Base-by-base conservation (phyloP, 2,797 vertebrate species). In the Mallotus villosus region DNA sequence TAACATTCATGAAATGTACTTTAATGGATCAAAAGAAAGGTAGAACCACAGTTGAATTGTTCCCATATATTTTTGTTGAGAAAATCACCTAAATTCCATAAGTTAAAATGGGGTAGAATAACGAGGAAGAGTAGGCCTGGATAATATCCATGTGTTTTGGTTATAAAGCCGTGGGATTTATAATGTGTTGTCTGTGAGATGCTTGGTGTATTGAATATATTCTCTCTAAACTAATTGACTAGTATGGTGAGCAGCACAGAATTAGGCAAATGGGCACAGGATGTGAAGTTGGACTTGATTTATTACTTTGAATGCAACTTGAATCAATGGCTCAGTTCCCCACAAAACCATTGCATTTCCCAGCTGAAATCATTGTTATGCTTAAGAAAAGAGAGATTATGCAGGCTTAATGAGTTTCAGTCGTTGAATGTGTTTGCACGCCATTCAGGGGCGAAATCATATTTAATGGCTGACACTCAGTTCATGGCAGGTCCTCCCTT, bases 261-360 rank as follows among this genome's bases (percentile, higher is more conserved):
- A 93, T 93, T 93, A 92, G 91, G 90, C 90, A 93, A 92, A 92
- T 91, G 88, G 90, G 89, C 86, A 81, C 83, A 85, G 88, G 89
- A 92, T 92, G 91, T 91, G 92, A 93, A 92, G 92, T 91, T 92
- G 89, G 90, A 93, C 91, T 93, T 94, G 93, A 94, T 94, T 94
- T 94, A 94, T 94, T 94, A 89, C 93, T 92, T 86, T 93, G 90
- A 94, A 93, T 93, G 89, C 90, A 84, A 90, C 83, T 90, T 90
- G 90, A 93, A 94, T 94, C 92, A 93, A 93, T 92, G 91, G 89
- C 85, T 83, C 67, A 71, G 88, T 85, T 88, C 86, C 81, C 87
- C 88, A 81, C 51, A 91, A 93, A 92, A 92, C 85, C 91, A 88
- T 84, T 83, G 88, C 90, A 87, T 90, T 93, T 93, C 90, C 87